phyloP scores from a whole-genome alignment of 2,113 vertebrate genomes.

The Dipodomys spectabilis region DNA sequence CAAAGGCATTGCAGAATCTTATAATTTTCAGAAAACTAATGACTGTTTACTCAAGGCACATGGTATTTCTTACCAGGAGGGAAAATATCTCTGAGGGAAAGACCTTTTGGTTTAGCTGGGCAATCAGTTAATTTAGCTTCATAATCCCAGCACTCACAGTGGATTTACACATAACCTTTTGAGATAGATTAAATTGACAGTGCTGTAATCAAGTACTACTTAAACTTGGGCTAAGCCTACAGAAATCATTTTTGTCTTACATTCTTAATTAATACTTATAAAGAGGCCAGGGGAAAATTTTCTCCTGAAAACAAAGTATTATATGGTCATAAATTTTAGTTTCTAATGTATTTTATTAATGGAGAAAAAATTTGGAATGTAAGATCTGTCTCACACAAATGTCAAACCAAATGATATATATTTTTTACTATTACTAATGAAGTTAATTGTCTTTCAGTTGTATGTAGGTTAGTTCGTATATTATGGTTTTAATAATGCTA shows the following conservation, averaged over 20 bases:
- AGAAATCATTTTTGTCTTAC: slow-evolving; percentile 13
- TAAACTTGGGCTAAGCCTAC: neutral
- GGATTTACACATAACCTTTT: neutral
- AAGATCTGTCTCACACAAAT: neutral
- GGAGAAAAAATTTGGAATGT: neutral
- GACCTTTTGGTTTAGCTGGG: neutral
- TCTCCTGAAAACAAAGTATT: slow-evolving; percentile 14
- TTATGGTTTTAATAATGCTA: slow-evolving; percentile 15
- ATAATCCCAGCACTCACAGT: neutral
- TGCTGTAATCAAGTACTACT: neutral
- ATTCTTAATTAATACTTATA: slow-evolving; percentile 18
- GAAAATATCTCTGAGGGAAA: neutral
- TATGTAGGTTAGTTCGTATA: neutral
- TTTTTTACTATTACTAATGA: slow-evolving; percentile 2
- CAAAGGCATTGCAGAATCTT: neutral
- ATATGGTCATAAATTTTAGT: slow-evolving; percentile 55
- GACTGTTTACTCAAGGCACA: neutral
- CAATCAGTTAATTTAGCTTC: neutral
- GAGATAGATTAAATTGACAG: neutral
- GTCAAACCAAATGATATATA: neutral
- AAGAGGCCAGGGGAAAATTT: neutral
- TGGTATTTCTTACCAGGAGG: neutral
- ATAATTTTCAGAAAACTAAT: slow-evolving; percentile 31
- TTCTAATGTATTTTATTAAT: neutral
- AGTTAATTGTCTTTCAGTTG: slow-evolving; percentile 23